These are phyloP conservation scores for Mastigias papua DNA, from an alignment of 30 jellyfish, hydroid and myxozoan species.

Conservation along the genomic window DNA sequence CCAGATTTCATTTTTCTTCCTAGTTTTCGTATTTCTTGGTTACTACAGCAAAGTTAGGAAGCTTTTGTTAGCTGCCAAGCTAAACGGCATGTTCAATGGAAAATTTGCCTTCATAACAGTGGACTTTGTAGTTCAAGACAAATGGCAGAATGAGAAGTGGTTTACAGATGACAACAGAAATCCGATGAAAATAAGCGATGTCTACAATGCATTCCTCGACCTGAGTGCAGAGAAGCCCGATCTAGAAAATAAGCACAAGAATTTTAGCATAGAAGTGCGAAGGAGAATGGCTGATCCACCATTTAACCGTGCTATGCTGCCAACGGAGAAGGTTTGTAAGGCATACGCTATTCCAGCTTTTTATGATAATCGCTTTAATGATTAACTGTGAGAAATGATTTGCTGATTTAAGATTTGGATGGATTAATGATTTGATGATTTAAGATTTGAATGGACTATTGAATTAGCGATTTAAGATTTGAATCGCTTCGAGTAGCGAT, in stretches of 20 bases:
- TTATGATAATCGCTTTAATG: too few species aligned
- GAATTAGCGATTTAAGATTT: too few species aligned
- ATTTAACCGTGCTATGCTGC: slow-evolving; percentile 60
- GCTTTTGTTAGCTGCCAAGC: slow-evolving; percentile 71
- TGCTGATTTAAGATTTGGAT: too few species aligned
- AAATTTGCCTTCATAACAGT: slow-evolving; percentile 85
- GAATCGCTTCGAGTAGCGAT: too few species aligned
- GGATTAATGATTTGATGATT: too few species aligned
- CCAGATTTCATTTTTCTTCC: too few species aligned
- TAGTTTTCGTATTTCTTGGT: slow-evolving; percentile 87
- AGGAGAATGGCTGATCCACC: slow-evolving; percentile 84
- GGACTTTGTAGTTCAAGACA: slow-evolving; percentile 59
- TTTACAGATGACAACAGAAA: slow-evolving; percentile 47
- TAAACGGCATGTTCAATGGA: slow-evolving; percentile 86
- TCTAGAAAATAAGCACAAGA: slow-evolving; percentile 44
- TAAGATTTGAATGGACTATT: too few species aligned
- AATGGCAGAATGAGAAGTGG: slow-evolving; percentile 72
- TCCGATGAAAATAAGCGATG: slow-evolving; percentile 25
- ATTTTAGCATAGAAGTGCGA: slow-evolving; percentile 78
- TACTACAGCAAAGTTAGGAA: slow-evolving; percentile 69
- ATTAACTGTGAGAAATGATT: too few species aligned
- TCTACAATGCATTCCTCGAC: slow-evolving; percentile 80
- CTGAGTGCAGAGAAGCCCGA: slow-evolving; percentile 86
- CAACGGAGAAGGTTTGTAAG: slow-evolving; percentile 84
- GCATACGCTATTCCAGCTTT: too few species aligned